These are phyloP conservation scores for Chiroxiphia lanceolata DNA, from an alignment of 2,797 vertebrate genomes.

Conservation along the genomic window DNA sequence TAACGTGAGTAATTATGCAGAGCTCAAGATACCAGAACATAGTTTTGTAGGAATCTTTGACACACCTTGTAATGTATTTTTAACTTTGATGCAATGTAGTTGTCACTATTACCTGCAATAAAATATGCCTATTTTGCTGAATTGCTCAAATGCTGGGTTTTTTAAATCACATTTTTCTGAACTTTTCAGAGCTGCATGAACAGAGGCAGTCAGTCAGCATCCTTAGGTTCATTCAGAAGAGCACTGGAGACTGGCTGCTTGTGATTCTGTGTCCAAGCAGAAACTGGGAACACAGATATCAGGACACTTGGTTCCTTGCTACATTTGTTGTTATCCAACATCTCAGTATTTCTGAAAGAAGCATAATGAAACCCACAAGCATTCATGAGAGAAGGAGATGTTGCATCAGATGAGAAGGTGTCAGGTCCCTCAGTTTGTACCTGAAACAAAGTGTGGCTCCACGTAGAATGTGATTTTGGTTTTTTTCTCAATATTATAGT, in stretches of 20 bases:
- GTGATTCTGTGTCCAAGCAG: not conserved
- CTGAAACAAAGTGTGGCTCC: not conserved
- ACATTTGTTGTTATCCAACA: not conserved
- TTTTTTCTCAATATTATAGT: not conserved
- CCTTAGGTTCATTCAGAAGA: not conserved
- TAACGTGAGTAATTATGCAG: not conserved
- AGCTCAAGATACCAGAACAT: not conserved
- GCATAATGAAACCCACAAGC: not conserved
- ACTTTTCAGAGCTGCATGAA: not conserved
- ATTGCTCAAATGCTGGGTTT: not conserved
- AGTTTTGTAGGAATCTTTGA: not conserved
- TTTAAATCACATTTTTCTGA: not conserved
- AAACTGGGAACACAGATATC: not conserved
- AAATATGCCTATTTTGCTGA: not conserved
- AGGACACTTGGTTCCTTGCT: not conserved
- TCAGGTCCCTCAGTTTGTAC: not conserved
- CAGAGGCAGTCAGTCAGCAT: not conserved
- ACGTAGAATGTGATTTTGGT: rapidly evolving
- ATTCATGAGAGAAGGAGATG: rapidly evolving
- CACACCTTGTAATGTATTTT: not conserved
- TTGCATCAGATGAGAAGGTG: not conserved
- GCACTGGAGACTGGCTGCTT: not conserved
- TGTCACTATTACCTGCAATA: not conserved
- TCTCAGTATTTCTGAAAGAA: not conserved
- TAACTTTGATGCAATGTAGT: not conserved